Base-by-base conservation (phyloP, 2,113 vertebrate genomes). In the Fulmarus glacialis region DNA sequence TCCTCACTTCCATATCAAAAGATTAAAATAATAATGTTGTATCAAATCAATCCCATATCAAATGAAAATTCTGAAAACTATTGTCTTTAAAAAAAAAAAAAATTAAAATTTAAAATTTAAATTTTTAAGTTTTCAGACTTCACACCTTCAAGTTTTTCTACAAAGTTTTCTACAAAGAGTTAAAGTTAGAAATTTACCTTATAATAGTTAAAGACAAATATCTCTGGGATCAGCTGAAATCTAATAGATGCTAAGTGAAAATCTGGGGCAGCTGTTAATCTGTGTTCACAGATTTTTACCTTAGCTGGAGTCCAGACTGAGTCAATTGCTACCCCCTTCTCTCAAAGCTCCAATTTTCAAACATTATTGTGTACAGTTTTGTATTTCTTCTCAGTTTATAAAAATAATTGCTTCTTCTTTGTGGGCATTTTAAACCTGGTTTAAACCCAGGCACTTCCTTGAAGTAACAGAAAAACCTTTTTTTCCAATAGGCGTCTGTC, bases 401-500 rank as follows among this genome's bases (percentile, higher is more conserved):
- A 80, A 68, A 93, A 38, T 26, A 72, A 34, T 24, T 59, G 2
- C 16, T 78, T 40, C 16, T 63, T 42, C 4, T 45, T 89, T 40
- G 6, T 45, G 27, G 18, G 9, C 7, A 12, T 58, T 71, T 72
- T 93, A 17, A 45, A 45, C 43, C 17, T 45, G 43, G 43, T 45
- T 88, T 36, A 79, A 91, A 71, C 5, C 11, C 4, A 55, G 1
- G 6, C 7, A 22, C 73, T 66, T 95, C 6, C 34, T 80, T 40
- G 21, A 81, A 73, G 48, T 82, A 87, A 81, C 12, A 36, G 19
- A 62, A 60, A 79, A 32, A 11, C 1, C 1, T 43, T 7, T 79
- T 47, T 90, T 89, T 48, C 15, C 6, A 34, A 84, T 26, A 98
- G 98, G 98, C 84, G 43, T 96, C 95, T 74, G 87, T 95, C 43